phyloP scores from a whole-genome alignment of 2,797 vertebrate genomes.

The Mycteria americana region DNA sequence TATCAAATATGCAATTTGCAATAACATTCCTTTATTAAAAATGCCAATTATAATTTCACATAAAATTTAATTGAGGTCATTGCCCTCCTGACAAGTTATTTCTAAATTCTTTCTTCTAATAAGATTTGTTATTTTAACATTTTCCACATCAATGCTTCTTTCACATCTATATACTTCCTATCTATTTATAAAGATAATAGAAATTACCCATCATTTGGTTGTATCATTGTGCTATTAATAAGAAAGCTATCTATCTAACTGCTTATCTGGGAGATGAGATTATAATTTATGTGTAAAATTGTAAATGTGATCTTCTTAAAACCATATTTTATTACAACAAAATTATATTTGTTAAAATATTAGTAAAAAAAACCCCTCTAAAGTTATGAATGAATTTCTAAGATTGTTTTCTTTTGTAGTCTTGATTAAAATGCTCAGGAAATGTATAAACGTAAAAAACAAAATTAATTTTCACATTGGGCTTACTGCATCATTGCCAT shows the following conservation, averaged over 20 bases:
- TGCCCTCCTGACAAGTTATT: constrained; percentile 74
- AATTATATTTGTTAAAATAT: neutral
- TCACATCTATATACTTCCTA: constrained; percentile 54
- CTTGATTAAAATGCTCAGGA: neutral
- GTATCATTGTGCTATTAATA: constrained; percentile 51
- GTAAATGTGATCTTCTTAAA: neutral
- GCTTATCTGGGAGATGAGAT: neutral
- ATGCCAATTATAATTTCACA: constrained; percentile 76
- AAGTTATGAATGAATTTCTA: neutral
- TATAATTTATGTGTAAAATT: neutral
- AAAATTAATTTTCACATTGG: neutral
- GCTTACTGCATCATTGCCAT: neutral
- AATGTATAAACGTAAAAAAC: neutral
- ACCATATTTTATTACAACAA: neutral
- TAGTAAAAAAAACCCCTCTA: neutral
- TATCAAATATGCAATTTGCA: constrained; percentile 71
- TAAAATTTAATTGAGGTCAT: constrained; percentile 80
- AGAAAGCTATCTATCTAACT: constrained; percentile 52
- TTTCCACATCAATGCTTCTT: constrained; percentile 71
- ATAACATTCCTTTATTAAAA: constrained; percentile 75
- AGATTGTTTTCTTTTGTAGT: neutral
- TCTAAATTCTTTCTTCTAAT: constrained; percentile 68
- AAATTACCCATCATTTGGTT: constrained; percentile 48
- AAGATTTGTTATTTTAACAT: constrained; percentile 71
- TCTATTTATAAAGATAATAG: constrained; percentile 70